Evolutionary conservation across 1,140 invertebrate genomes (phyloP).

Genomic region (Andrena cerasifolii): DNA sequence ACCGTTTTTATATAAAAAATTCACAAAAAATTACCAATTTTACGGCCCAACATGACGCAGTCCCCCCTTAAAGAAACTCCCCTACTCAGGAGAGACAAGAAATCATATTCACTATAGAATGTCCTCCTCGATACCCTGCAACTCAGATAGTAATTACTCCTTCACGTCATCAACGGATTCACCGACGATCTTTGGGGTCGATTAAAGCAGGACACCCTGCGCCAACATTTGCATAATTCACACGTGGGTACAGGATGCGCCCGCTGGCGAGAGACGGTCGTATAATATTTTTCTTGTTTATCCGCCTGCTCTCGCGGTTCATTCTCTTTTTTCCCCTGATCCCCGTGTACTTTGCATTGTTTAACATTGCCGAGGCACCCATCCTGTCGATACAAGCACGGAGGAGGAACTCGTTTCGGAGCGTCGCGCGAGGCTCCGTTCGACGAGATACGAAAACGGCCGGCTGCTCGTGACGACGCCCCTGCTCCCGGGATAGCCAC

Average conservation of each 20-base stretch:
- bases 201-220: too few relatives aligned
- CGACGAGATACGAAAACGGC: not conserved
- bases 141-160: too few relatives aligned
- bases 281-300: slow-evolving; percentile 35
- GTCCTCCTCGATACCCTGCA: too few relatives aligned
- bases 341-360: slow-evolving; percentile 29
- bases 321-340: not conserved
- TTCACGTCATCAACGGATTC: too few relatives aligned
- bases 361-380: slow-evolving; percentile 1
- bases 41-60: too few relatives aligned
- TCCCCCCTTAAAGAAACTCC: too few relatives aligned
- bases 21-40: too few relatives aligned
- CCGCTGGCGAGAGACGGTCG: slow-evolving; percentile 22
- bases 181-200: too few relatives aligned
- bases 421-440: not conserved
- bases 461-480: too few relatives aligned
- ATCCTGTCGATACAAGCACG: not conserved
- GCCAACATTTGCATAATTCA: slow-evolving; percentile 61
- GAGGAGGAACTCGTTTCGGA: not conserved
- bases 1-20: too few relatives aligned
- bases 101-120: too few relatives aligned
- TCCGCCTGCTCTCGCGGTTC: not conserved
- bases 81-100: too few relatives aligned
- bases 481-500: not conserved
- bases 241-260: slow-evolving; percentile 57